A percentile compares a stretch with the other conserved stretches of the same genome.
Evolutionary conservation across 2,797 vertebrate species (phyloP).

Genomic region (Ambastaia sidthimunki): DNA sequence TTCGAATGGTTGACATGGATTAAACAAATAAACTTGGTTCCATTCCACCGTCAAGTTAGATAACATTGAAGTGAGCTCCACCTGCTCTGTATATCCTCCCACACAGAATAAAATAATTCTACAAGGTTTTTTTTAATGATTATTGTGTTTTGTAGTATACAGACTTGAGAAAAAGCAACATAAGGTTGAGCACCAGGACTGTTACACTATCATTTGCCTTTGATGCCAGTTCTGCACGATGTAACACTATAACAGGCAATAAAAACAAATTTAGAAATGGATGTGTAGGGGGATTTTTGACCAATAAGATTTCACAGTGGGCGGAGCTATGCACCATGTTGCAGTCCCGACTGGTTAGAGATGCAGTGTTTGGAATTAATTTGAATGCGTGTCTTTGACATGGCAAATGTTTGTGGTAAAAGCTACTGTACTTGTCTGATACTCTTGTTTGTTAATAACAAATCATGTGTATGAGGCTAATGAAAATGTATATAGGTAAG

Average conservation of each 20-base stretch:
- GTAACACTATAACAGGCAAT: not conserved
- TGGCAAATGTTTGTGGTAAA: not conserved
- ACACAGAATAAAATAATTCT: conserved; percentile 12
- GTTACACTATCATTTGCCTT: not conserved
- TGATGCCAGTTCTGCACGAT: not conserved
- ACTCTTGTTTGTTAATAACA: not conserved
- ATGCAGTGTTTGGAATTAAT: not conserved
- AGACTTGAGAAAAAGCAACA: not conserved
- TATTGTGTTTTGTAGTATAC: not conserved
- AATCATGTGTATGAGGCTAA: not conserved
- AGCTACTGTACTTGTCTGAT: not conserved
- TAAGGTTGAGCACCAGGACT: not conserved
- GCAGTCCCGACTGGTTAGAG: too few species aligned
- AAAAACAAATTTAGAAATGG: not conserved
- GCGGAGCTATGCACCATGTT: not conserved
- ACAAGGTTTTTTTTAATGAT: not conserved
- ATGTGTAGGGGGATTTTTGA: not conserved
- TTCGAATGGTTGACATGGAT: conserved; percentile 32
- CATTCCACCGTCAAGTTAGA: conserved; percentile 32
- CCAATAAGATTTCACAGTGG: not conserved
- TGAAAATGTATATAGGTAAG: too few species aligned
- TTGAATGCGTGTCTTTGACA: too few species aligned
- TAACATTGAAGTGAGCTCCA: conserved; percentile 5
- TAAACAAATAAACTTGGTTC: conserved; percentile 39
- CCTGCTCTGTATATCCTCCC: not conserved